phyloP scores from a whole-genome alignment of 2,888 invertebrate species.

The Chymomyza caudatula region DNA sequence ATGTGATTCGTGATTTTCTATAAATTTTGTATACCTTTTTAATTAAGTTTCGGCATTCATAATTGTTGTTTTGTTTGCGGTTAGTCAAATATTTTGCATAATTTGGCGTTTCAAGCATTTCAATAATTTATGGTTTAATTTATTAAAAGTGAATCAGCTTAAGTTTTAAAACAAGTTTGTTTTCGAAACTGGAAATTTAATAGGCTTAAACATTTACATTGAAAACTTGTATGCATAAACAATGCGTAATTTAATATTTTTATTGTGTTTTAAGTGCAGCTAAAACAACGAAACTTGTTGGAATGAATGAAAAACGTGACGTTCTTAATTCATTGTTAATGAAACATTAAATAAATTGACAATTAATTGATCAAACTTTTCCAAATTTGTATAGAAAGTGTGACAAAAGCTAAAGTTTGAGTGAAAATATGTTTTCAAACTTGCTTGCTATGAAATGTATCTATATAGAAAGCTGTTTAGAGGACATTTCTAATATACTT shows the following conservation, averaged over 20 bases:
- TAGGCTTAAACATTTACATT: not conserved
- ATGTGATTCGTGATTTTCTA: not conserved
- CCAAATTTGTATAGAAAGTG: too few species aligned
- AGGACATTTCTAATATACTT: too few species aligned
- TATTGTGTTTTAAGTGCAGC: not conserved
- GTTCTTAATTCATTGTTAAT: too few species aligned
- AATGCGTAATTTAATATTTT: not conserved
- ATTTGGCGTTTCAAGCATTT: not conserved
- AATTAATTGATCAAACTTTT: too few species aligned
- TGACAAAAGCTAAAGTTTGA: too few species aligned
- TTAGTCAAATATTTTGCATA: not conserved
- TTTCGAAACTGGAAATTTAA: not conserved
- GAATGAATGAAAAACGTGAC: too few species aligned
- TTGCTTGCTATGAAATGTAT: too few species aligned
- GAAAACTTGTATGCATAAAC: not conserved
- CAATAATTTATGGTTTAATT: not conserved
- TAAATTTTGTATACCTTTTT: not conserved
- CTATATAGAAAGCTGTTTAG: too few species aligned
- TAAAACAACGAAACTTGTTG: not conserved
- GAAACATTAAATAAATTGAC: too few species aligned
- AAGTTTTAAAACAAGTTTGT: not conserved
- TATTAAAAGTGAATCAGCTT: not conserved
- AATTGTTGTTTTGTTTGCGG: not conserved
- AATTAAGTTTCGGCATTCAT: not conserved
- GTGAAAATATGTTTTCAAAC: too few species aligned